Evolutionary conservation across 2,797 vertebrate species (phyloP).

Genomic region (Fringilla coelebs): DNA sequence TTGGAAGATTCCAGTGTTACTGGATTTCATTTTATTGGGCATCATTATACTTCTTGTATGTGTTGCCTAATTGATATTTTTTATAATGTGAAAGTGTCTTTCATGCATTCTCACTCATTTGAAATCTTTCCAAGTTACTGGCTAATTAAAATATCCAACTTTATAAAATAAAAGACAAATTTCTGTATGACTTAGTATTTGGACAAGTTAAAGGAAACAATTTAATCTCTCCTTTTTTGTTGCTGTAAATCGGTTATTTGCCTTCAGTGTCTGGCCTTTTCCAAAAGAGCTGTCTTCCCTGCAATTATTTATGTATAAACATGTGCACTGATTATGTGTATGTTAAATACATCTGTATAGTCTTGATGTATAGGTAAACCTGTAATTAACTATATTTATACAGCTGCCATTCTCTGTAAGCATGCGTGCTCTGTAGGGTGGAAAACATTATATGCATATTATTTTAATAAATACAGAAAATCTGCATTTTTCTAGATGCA

Average conservation of each 20-base stretch:
- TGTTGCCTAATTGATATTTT: background rate
- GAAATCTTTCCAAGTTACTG: background rate
- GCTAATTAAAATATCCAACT: background rate
- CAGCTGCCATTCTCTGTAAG: background rate
- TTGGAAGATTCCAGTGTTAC: background rate
- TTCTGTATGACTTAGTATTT: background rate
- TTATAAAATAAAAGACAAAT: background rate
- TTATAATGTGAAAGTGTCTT: background rate
- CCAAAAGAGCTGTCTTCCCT: background rate
- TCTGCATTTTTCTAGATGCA: background rate
- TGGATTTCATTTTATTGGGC: background rate
- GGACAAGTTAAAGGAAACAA: background rate
- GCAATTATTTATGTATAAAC: background rate
- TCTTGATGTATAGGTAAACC: background rate
- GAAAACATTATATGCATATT: background rate
- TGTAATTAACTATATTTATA: background rate
- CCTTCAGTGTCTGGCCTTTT: background rate
- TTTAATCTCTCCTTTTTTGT: background rate
- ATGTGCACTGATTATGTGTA: background rate
- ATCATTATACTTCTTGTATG: background rate
- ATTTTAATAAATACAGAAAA: background rate
- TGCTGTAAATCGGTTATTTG: background rate
- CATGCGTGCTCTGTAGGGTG: background rate
- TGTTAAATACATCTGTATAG: background rate
- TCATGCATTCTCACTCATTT: background rate